Evolutionary conservation across 2,797 vertebrate species (phyloP).

Genomic region (Cygnus olor): DNA sequence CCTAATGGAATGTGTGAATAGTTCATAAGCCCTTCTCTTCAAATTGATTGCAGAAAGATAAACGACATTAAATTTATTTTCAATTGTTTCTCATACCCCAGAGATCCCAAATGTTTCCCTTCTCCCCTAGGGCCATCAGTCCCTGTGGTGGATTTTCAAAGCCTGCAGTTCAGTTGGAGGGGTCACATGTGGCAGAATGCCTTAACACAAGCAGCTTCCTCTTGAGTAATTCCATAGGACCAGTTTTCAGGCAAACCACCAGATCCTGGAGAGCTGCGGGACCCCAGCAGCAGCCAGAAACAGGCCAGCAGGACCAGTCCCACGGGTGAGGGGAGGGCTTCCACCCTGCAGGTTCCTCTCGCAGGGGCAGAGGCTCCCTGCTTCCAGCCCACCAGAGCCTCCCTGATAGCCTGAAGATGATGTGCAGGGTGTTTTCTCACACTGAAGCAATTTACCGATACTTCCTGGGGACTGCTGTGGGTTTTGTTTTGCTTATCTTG

Average conservation of each 20-base stretch:
- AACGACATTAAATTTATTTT: neutral
- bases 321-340: neutral
- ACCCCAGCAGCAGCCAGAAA: neutral
- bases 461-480: neutral
- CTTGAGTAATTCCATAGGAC: neutral
- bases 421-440: neutral
- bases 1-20: neutral
- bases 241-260: neutral
- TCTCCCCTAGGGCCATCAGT: neutral
- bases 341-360: neutral
- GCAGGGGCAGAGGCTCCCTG: neutral
- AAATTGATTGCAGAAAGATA: neutral
- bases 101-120: neutral
- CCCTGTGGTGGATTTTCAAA: neutral
- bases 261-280: neutral
- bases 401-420: neutral
- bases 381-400: neutral
- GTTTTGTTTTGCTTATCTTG: conserved; percentile 44
- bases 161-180: neutral
- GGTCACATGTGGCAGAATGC: neutral
- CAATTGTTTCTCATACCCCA: neutral
- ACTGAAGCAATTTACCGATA: conserved; percentile 30
- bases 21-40: neutral
- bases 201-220: neutral
- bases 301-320: neutral